phyloP scores from a whole-genome alignment of 2,797 vertebrate genomes.

The Discoglossus pictus region DNA sequence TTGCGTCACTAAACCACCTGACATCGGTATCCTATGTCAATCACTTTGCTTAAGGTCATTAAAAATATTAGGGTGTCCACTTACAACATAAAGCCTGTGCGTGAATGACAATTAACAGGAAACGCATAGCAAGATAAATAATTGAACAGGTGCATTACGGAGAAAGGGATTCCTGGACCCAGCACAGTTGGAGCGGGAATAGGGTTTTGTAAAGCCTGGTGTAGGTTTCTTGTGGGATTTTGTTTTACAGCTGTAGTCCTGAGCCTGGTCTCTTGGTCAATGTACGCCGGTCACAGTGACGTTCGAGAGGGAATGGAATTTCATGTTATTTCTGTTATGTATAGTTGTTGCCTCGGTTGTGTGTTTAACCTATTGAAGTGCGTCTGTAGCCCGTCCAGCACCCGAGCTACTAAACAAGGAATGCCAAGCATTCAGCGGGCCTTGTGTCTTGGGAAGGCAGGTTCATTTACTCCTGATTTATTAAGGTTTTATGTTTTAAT shows the following conservation, averaged over 20 bases:
- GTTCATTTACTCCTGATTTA: not conserved
- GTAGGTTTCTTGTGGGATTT: constrained; percentile 20
- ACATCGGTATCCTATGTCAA: constrained; percentile 75
- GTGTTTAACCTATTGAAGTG: constrained; percentile 49
- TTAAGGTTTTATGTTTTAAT: not conserved
- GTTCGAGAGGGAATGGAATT: constrained; percentile 48
- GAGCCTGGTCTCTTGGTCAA: constrained; percentile 12
- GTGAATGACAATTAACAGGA: constrained; percentile 69
- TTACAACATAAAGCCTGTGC: constrained; percentile 73
- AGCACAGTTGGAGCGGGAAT: constrained; percentile 52
- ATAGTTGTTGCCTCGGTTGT: constrained; percentile 40
- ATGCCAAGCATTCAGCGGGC: constrained; percentile 31
- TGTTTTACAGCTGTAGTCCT: constrained; percentile 39
- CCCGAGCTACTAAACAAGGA: constrained; percentile 6
- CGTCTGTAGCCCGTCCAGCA: constrained; percentile 8
- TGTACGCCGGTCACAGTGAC: constrained; percentile 37
- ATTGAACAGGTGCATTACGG: constrained; percentile 80
- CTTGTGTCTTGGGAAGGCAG: not conserved
- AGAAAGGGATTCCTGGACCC: constrained; percentile 59
- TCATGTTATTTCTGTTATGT: constrained; percentile 44
- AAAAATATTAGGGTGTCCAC: constrained; percentile 74
- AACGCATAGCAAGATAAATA: constrained; percentile 76
- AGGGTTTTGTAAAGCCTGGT: constrained; percentile 42
- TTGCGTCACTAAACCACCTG: constrained; percentile 79
- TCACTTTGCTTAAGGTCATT: constrained; percentile 79